Evolutionary conservation across 1,140 invertebrate genomes (phyloP), one percentile per base, ranked within the genome.

Genomic region (Drosophila nannoptera): DNA sequence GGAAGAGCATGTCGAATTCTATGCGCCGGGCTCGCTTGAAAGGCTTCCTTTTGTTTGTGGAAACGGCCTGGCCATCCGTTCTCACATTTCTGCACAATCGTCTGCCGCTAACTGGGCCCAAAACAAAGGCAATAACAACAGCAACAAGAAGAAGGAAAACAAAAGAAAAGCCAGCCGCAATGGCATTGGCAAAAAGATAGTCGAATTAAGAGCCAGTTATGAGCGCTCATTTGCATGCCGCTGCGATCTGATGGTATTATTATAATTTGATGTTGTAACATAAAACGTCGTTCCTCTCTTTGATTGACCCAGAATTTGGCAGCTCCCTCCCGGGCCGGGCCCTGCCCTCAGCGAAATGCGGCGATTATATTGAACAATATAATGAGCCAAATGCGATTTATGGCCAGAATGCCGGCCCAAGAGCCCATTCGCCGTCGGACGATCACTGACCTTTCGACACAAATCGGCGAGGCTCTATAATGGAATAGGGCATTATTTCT

Each of bases 161-260:
- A 58, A 66, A 38, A 38, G 53, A 46, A 62, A 58, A 52, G 46
- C 29, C 45, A 40, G 31, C 33, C 31, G 36, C 43, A 33, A 54
- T 7, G 7, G 12, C 22, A 22, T 22, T 22, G 42, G 33, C 50
- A 58, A 63, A 68, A 53, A 50, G 49, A 50, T 64, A 11, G 7
- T 31, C 59, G 66, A 66, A 82, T 82, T 65, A 77, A 81, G 73
- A 74, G 74, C 46, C 78, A 81, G 74, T 77, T 74, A 82, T 54
- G 66, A 82, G 46, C 43, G 33, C 64, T 82, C 59, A 81, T 81
- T 81, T 74, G 70, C 74, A 82, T 81, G 78, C 62, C 66, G 80
- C 59, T 48, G 46, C 31, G 42, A 59, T 69, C 73, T 73, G 54
- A 54, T 76, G 81, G 82, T 81, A 82, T 73, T 59, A 63, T 68